Base-by-base conservation (phyloP, 2,113 vertebrate species). In the Gallinago media region DNA sequence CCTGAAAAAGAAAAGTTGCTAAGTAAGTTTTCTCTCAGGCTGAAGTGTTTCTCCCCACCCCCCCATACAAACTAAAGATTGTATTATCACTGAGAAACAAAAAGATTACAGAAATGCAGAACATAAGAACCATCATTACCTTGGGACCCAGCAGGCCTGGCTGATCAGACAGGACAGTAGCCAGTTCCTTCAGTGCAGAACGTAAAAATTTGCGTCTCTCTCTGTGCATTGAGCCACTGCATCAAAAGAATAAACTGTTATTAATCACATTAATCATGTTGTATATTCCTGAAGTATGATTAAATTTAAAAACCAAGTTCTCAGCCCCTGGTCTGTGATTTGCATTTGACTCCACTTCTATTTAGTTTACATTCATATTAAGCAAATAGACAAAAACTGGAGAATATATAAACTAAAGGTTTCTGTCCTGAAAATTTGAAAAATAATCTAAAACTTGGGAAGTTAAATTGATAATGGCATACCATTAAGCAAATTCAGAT, bases 181-280 rank as follows among this genome's bases (percentile, higher is more conserved):
- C 99, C 67, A 99, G 70, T 94, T 99, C 99, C 95, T 99, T 99
- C 92, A 99, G 98, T 20, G 99, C 99, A 58, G 99, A 99, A 79
- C 99, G 96, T 96, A 99, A 98, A 95, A 99, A 99, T 97, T 99
- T 99, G 89, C 99, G 99, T 47, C 99, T 98, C 96, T 99, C 99
- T 98, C 99, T 98, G 81, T 99, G 99, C 98, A 99, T 99, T n/a
- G 99, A 99, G 34, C 99, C 99, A 0, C 99, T 99, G 97, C 26
- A 98, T 44, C 29, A 75, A 94, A 93, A 97, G 31, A 96, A 74
- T 19, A 91, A 78, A 84, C 4, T 4, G 0, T 42, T 42, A 42
- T 42, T 42, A 42, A 42, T 42, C 40, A 42, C 15, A 42, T 42
- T 42, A 42, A 42, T 42, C 12, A 42, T 2, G 4, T 16, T 1